A percentile compares a stretch with the other conserved stretches of the same genome.
Evolutionary conservation across 2,797 vertebrate species (phyloP).

Genomic region (Erithacus rubecula): DNA sequence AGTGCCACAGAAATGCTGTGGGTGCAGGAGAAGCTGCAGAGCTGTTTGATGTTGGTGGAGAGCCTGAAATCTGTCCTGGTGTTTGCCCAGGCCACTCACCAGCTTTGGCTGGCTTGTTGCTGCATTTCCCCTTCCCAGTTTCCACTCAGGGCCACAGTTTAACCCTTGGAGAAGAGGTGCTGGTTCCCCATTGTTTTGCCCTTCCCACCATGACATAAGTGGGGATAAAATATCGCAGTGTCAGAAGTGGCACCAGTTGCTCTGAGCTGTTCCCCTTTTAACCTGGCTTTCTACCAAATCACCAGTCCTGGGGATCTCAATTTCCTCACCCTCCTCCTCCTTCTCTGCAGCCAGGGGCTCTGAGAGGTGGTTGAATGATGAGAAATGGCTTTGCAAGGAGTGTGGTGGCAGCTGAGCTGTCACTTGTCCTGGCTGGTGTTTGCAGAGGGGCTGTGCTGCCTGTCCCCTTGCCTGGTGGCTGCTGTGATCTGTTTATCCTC

Average conservation of each 20-base stretch:
- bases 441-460: not conserved
- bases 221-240: not conserved
- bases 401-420: not conserved
- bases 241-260: not conserved
- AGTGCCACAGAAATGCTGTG: not conserved
- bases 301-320: not conserved
- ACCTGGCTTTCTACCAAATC: not conserved
- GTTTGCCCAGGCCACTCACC: not conserved
- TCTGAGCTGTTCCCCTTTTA: not conserved
- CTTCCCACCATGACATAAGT: not conserved
- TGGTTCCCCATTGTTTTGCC: not conserved
- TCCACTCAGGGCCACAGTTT: not conserved
- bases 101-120: not conserved
- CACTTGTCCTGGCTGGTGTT: not conserved
- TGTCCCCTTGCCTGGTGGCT: not conserved
- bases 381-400: not conserved
- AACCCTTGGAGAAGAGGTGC: not conserved
- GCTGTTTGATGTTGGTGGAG: accelerated
- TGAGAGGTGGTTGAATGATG: not conserved
- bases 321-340: not conserved
- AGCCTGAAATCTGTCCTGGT: not conserved
- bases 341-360: not conserved
- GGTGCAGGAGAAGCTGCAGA: not conserved
- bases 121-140: not conserved
- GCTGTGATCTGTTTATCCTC: not conserved